A percentile compares a stretch with the other conserved stretches of the same genome.
Conservation (phyloP, 2,888 invertebrate genomes). For the Dasypolia templi region DNA sequence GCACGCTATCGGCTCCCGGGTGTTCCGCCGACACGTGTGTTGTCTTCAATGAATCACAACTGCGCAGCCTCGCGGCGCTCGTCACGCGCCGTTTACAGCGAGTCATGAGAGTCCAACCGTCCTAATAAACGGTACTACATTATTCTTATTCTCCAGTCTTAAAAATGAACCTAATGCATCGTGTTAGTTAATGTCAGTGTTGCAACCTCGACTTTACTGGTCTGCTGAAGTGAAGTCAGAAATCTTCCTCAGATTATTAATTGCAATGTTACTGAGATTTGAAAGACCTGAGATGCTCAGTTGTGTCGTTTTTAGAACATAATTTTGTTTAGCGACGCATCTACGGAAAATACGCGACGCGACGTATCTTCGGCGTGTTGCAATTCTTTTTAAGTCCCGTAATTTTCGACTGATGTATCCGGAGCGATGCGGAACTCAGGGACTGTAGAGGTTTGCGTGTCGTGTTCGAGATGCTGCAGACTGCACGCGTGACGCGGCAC, state of each 20-base stretch:
- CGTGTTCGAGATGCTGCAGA: not conserved
- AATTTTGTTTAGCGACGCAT: too few species aligned
- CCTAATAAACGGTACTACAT: not conserved
- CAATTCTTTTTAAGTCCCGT: not conserved
- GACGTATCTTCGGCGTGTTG: not conserved
- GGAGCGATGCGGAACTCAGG: not conserved
- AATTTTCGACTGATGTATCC: too few species aligned
- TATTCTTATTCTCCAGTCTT: not conserved
- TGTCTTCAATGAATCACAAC: conserved; percentile 10
- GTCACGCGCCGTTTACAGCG: not conserved
- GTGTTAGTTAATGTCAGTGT: too few species aligned
- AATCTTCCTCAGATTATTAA: not conserved
- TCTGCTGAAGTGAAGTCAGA: too few species aligned
- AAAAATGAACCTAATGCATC: too few species aligned
- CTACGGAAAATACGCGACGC: not conserved
- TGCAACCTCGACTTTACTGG: too few species aligned
- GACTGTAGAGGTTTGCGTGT: not conserved
- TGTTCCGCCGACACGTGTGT: not conserved
- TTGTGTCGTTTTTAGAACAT: not conserved
- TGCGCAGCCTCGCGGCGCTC: not conserved
- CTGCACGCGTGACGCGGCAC: conserved; percentile 24
- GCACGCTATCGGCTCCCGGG: conserved; percentile 27
- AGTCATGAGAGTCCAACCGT: not conserved
- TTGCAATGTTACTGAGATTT: not conserved
- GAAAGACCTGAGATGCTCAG: not conserved